Conservation (phyloP, 2,797 vertebrate species). For the Hydrocynus forskahlii region DNA sequence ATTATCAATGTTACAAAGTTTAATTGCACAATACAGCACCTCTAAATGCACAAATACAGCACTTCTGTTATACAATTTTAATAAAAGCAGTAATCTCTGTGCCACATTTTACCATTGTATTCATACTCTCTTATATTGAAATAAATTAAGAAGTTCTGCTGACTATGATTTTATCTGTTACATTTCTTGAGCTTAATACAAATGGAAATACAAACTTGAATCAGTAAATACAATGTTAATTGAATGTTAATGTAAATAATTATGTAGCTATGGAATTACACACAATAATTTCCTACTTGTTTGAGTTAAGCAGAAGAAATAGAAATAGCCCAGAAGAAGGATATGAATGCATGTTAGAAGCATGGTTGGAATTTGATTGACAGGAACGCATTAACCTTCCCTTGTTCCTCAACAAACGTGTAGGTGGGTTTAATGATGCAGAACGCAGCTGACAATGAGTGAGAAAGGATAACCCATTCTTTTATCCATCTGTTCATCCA, state of each 20-base stretch:
- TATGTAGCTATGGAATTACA: background rate
- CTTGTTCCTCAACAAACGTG: slow-evolving; percentile 32
- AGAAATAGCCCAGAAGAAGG: background rate
- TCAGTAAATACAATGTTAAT: too few species aligned
- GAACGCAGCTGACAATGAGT: slow-evolving; percentile 1
- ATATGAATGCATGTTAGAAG: background rate
- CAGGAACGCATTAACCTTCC: slow-evolving; percentile 35
- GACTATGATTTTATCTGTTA: background rate
- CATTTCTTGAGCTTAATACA: background rate
- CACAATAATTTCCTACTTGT: too few species aligned
- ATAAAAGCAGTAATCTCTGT: background rate
- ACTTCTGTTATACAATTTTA: background rate
- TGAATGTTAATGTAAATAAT: background rate
- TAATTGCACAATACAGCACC: too few species aligned
- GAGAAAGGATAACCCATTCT: slow-evolving; percentile 21
- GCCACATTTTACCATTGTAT: too few species aligned
- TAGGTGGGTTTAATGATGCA: slow-evolving; percentile 34
- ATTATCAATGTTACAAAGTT: too few species aligned
- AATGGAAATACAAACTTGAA: too few species aligned
- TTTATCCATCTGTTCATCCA: slow-evolving; percentile 23
- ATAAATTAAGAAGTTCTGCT: too few species aligned
- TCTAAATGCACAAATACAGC: too few species aligned
- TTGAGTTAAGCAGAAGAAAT: too few species aligned
- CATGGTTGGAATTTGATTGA: slow-evolving; percentile 29
- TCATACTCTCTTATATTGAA: too few species aligned